Percentiles rank a stretch among this genome's conserved stretches.
Evolutionary conservation across 2,113 vertebrate species (phyloP).

Genomic region (Ascaphus truei): DNA sequence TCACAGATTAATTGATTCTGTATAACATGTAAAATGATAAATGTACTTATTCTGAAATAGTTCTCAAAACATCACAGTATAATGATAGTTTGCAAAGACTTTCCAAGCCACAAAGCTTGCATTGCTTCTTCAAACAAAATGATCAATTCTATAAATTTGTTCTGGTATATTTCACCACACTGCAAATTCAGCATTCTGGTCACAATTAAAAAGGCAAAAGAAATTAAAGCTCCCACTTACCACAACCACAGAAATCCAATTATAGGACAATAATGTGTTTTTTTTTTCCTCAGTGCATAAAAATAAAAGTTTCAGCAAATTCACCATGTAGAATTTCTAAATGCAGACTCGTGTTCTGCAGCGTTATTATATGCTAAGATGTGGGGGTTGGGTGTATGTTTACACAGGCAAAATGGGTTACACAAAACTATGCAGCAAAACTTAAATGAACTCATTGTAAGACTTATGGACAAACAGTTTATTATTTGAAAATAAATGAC

Average conservation of each 20-base stretch:
- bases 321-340: neutral
- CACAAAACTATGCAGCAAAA: neutral
- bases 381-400: neutral
- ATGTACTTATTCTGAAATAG: too few relatives aligned
- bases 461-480: neutral
- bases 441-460: too few relatives aligned
- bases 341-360: neutral
- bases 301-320: neutral
- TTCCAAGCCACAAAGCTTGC: too few relatives aligned
- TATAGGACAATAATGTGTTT: neutral
- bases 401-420: neutral
- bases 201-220: too few relatives aligned
- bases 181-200: too few relatives aligned
- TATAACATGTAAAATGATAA: too few relatives aligned
- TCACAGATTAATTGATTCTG: too few relatives aligned
- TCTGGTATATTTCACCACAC: too few relatives aligned
- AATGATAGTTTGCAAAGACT: too few relatives aligned
- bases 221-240: neutral
- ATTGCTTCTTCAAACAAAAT: too few relatives aligned
- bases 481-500: neutral
- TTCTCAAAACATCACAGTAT: too few relatives aligned
- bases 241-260: neutral
- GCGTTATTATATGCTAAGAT: neutral
- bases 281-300: neutral
- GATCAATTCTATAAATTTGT: too few relatives aligned